Conservation (phyloP, 2,888 invertebrate genomes). For the Meandrusa payeni region DNA sequence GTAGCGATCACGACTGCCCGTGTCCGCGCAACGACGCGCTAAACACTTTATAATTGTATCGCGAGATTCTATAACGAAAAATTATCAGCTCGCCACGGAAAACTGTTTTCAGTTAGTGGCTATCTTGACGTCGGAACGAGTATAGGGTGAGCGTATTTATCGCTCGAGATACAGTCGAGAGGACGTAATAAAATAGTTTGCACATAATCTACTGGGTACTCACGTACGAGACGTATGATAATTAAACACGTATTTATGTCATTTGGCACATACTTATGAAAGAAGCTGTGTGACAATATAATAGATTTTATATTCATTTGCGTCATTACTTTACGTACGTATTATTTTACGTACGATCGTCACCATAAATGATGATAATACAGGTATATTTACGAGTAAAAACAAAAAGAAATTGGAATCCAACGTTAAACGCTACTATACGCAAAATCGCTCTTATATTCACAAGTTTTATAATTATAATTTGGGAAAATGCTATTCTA, state of each 20-base stretch:
- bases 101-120: slow-evolving; percentile 67
- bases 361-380: too few species aligned
- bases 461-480: too few species aligned
- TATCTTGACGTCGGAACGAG: slow-evolving; percentile 48
- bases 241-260: slow-evolving; percentile 18
- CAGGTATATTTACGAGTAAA: too few species aligned
- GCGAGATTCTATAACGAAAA: slow-evolving; percentile 71
- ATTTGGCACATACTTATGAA: slow-evolving; percentile 16
- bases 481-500: too few species aligned
- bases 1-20: slow-evolving; percentile 73
- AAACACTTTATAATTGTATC: slow-evolving; percentile 76
- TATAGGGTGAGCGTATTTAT: slow-evolving; percentile 47
- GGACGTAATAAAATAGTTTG: slow-evolving; percentile 7
- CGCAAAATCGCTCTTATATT: too few species aligned
- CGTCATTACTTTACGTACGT: too few species aligned
- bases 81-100: slow-evolving; percentile 74
- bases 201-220: slow-evolving; percentile 5
- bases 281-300: too few species aligned
- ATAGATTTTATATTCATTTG: too few species aligned
- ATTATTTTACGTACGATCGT: too few species aligned
- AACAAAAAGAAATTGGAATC: too few species aligned
- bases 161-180: slow-evolving; percentile 3
- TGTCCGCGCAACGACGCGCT: slow-evolving; percentile 63
- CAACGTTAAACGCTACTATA: too few species aligned
- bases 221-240: slow-evolving; percentile 13